Conservation (phyloP, 2,888 invertebrate species). For the Itoplectis maculator region DNA sequence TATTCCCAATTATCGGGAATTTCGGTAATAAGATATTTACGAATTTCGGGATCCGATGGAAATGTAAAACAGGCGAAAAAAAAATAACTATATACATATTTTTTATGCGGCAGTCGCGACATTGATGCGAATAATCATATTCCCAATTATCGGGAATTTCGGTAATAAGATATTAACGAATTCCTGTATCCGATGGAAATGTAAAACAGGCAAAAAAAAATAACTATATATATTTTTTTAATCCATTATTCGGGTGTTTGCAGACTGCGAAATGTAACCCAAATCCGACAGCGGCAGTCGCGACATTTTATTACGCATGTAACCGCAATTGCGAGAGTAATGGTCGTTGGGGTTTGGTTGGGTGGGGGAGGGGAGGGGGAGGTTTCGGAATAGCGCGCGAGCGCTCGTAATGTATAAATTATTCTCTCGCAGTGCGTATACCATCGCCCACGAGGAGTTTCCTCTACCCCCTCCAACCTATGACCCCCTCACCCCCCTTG, state of each 20-base stretch:
- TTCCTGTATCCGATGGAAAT: too few species aligned
- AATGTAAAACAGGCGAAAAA: too few species aligned
- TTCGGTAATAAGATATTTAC: neutral
- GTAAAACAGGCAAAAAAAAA: constrained; percentile 2
- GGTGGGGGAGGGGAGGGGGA: constrained; percentile 48
- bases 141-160: constrained; percentile 3
- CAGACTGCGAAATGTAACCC: neutral
- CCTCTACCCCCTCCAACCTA: too few species aligned
- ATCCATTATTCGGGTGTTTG: neutral
- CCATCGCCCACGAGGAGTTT: constrained; percentile 46
- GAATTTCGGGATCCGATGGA: too few species aligned
- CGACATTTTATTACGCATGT: constrained; percentile 23
- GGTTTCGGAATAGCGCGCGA: neutral
- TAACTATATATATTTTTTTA: neutral
- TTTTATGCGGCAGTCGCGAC: too few species aligned
- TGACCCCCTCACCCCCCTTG: neutral
- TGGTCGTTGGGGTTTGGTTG: too few species aligned
- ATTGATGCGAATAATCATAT: neutral
- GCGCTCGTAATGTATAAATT: constrained; percentile 66
- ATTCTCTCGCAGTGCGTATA: constrained; percentile 59
- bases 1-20: constrained; percentile 1
- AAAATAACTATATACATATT: neutral
- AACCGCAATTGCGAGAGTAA: constrained; percentile 34
- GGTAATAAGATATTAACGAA: neutral
- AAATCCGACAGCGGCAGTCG: constrained; percentile 45